Base-by-base conservation (phyloP, 1,140 invertebrate species). In the Ganaspis sp. region DNA sequence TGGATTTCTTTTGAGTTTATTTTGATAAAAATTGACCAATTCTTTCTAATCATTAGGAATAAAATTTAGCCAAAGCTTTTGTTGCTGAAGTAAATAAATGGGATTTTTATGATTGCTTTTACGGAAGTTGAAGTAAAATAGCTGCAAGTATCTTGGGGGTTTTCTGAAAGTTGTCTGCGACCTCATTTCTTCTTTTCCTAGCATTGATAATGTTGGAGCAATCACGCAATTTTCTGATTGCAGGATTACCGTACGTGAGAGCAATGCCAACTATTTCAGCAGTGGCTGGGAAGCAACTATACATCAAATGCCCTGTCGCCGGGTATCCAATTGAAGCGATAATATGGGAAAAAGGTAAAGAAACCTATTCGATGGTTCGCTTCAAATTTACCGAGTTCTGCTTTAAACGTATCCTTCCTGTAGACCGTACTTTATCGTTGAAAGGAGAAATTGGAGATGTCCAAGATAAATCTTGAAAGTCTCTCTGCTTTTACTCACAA, bases 291-390 rank as follows among this genome's bases (percentile, higher is more conserved):
- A 92, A 94, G 82, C 88, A 88, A 84, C 89, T 96, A 45, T 87
- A 91, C 19, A 91, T 96, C 53, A 92, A 93, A 80, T 96, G 95
- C 87, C 94, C 94, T 72, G 94, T 94, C 29, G 94, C 94, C 21
- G 95, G 95, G 17, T 95, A 94, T 87, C 95, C 95, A 9, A 93
- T 95, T 40, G 92, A 93, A 77, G 92, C 91, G 23, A 92, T 95
- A 40, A 88, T 91, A 45, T 95, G 94, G 93, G 93, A 93, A 73
- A 94, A 94, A 93, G 94, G 94, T 94, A 90, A 89, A 85, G 79
- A 75, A 75, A 64, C 58, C 58, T 29, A 64, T 64, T 64, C 26
- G 34, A 70, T 70, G 34, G 38, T 26, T 70, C 37, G 37, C 37
- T 70, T 70, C n/a, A 42, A 70, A 38, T 38, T 70, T 70, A 70